Evolutionary conservation across 1,140 invertebrate species (phyloP).

Genomic region (Anagrus nilaparvatae): DNA sequence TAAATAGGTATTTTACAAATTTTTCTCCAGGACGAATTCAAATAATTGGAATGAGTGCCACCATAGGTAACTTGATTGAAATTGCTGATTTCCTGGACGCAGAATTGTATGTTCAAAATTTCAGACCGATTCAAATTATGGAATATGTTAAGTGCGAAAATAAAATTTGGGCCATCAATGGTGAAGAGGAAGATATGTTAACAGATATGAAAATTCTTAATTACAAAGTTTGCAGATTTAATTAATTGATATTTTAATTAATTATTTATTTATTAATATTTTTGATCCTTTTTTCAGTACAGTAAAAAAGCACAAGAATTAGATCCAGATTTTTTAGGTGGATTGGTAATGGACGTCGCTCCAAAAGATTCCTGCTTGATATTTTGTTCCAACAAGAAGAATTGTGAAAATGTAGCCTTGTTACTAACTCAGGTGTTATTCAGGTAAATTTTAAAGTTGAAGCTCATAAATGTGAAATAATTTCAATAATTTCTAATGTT

Average conservation of each 20-base stretch:
- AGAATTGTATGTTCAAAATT: constrained; percentile 71
- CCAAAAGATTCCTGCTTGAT: constrained; percentile 81
- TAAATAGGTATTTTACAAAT: no score
- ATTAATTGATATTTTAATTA: no score
- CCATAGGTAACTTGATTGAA: constrained; percentile 83
- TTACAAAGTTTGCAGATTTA: no score
- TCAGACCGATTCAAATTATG: constrained; percentile 77
- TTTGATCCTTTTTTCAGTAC: no score
- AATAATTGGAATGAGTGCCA: constrained; percentile 95
- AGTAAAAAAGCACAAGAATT: constrained; percentile 44
- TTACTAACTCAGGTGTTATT: constrained; percentile 59
- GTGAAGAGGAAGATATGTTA: constrained; percentile 35
- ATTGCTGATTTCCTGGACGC: constrained; percentile 67
- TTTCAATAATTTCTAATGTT: constrained; percentile 15
- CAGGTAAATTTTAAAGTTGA: constrained; percentile 40
- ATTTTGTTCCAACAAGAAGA: constrained; percentile 86
- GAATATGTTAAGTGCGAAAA: constrained; percentile 80
- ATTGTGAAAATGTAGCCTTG: constrained; percentile 84
- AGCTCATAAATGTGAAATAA: constrained; percentile 12
- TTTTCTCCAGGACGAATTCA: constrained; percentile 68
- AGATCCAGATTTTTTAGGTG: constrained; percentile 75
- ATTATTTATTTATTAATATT: no score
- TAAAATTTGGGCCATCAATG: constrained; percentile 58
- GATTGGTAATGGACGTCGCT: constrained; percentile 73
- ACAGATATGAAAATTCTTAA: constrained; percentile 33